Evolutionary conservation across 2,888 invertebrate genomes (phyloP).

Genomic region (Agrotis clavis): DNA sequence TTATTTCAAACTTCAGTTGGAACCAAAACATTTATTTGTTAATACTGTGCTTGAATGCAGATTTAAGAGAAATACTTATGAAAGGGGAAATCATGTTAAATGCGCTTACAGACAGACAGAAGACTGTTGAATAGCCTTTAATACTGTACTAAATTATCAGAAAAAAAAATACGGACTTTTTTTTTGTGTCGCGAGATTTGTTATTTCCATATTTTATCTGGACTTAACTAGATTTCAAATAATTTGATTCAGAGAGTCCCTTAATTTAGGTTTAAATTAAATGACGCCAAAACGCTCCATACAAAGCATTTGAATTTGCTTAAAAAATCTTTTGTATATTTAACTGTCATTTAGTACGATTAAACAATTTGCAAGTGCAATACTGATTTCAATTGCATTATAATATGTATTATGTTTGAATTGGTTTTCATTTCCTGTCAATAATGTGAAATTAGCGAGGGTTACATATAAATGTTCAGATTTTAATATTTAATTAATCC

Average conservation of each 20-base stretch:
- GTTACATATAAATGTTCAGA: neutral
- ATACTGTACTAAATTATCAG: no score
- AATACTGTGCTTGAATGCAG: no score
- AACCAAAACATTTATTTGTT: neutral
- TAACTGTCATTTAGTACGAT: neutral
- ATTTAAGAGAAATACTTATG: no score
- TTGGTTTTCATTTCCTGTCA: neutral
- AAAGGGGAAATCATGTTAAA: no score
- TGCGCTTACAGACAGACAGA: neutral
- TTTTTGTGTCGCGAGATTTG: neutral
- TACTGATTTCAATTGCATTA: neutral
- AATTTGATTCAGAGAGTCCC: neutral
- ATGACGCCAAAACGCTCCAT: neutral
- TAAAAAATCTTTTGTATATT: no score
- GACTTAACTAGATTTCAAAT: neutral
- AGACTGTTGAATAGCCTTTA: no score
- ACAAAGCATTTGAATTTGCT: slow-evolving; percentile 4
- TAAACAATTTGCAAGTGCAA: neutral
- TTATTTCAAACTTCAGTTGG: neutral
- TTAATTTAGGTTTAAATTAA: neutral
- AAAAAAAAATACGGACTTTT: no score
- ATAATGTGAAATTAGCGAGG: neutral
- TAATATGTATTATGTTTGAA: neutral
- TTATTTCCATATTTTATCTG: neutral
- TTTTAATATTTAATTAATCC: neutral